Base-by-base conservation (phyloP, 2,797 vertebrate genomes). In the Thunnus albacares region DNA sequence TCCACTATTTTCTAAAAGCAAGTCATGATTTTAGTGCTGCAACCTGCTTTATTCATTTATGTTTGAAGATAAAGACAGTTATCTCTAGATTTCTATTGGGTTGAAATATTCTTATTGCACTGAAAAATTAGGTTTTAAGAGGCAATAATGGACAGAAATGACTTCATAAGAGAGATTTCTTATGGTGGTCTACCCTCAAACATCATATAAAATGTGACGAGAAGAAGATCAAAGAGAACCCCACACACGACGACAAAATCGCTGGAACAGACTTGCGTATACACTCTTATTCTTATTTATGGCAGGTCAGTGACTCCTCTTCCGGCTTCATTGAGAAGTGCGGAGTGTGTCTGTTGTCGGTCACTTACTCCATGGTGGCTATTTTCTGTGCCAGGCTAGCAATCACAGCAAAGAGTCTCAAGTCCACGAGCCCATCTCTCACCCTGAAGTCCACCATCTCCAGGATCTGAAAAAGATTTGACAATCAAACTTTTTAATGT, bases 381-480 rank as follows among this genome's bases (percentile, higher is more conserved):
- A 98, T 96, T 96, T 97, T 97, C 94, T 95, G 95, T 47, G 95
- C 97, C 95, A 99, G 96, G 91, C 97, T 97, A 76, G 97, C 96
- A 84, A 98, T 96, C 87, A 96, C 96, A 0, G 96, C 97, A 81
- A 97, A 98, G 92, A 99, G 97, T 94, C 95, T 93, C 91, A 97
- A 95, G 95, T 98, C 98, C 93, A 97, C 96, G 70, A 95, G 96
- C 82, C 98, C 97, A 95, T 98, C 97, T 94, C 97, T 97, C 95
- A 98, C 96, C 90, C 95, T 96, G 95, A 97, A 97, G 95, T 96
- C 97, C 95, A 97, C 96, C 96, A 97, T 96, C 96, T 98, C 96
- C 87, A 97, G 94, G 95, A 99, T 97, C 97, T 98, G 87, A 90
- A 89, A 89, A 10, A 70, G 60, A 55, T 35, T 2, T 22, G 28